A percentile compares a stretch with the other conserved stretches of the same genome.
Evolutionary conservation across 2,888 invertebrate genomes (phyloP).

Genomic region (Erebia ligea): DNA sequence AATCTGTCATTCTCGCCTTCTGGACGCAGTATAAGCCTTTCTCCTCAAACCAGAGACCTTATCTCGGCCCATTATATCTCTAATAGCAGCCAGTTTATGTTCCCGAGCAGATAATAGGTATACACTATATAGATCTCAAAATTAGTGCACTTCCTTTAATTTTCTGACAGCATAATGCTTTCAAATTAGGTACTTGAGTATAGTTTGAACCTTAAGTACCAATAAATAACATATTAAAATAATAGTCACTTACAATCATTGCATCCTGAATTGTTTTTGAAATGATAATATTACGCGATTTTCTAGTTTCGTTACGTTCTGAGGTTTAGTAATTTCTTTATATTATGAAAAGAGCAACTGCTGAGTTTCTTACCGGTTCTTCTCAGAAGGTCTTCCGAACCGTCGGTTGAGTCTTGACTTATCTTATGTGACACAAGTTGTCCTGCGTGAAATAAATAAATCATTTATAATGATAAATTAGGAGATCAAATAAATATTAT

Average conservation of each 20-base stretch:
- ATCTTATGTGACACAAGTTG: too few species aligned
- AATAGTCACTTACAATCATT: neutral
- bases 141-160: slow-evolving; percentile 31
- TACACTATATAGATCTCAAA: slow-evolving; percentile 38
- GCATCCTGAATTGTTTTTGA: neutral
- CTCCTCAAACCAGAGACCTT: slow-evolving; percentile 67
- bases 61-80: slow-evolving; percentile 73
- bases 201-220: slow-evolving; percentile 15
- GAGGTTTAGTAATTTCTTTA: too few species aligned
- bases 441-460: too few species aligned
- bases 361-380: too few species aligned
- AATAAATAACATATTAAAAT: slow-evolving; percentile 18
- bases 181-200: slow-evolving; percentile 28
- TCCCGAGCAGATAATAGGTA: slow-evolving; percentile 38
- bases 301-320: neutral
- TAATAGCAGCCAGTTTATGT: slow-evolving; percentile 72
- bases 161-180: slow-evolving; percentile 29
- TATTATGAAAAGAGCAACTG: too few species aligned
- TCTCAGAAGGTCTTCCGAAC: too few species aligned
- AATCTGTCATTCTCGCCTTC: slow-evolving; percentile 75
- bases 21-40: slow-evolving; percentile 62
- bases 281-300: too few species aligned
- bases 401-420: too few species aligned
- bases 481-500: too few species aligned
- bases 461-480: too few species aligned